Percentiles rank a stretch among this genome's conserved stretches.
These are phyloP conservation scores for Alcedo atthis DNA, from an alignment of 2,797 vertebrate genomes.

Conservation along the genomic window DNA sequence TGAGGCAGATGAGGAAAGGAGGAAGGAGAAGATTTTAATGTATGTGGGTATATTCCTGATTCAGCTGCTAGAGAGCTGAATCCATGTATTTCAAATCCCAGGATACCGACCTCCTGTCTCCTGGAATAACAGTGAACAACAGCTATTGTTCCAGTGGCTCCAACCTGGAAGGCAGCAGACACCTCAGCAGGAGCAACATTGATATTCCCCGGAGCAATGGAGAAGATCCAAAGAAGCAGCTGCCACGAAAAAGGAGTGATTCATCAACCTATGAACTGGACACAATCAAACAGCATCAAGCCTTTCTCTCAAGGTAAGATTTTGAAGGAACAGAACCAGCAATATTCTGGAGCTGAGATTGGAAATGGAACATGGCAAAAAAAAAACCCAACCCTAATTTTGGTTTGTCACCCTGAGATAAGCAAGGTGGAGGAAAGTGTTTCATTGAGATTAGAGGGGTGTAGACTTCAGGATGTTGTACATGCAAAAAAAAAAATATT, in stretches of 20 bases:
- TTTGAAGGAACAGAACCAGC: not conserved
- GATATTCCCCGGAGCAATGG: conserved; percentile 92
- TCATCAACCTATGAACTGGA: conserved; percentile 96
- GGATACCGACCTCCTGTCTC: conserved; percentile 94
- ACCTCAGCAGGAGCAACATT: conserved; percentile 95
- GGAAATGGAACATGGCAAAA: too few species aligned
- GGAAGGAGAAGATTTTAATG: not conserved
- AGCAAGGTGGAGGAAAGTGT: not conserved
- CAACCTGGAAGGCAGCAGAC: conserved; percentile 89
- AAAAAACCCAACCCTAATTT: not conserved
- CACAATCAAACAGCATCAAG: conserved; percentile 96
- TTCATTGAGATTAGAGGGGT: not conserved
- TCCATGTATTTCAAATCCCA: conserved; percentile 61
- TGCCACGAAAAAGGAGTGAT: conserved; percentile 94
- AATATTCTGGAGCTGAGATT: not conserved
- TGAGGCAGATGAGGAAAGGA: not conserved
- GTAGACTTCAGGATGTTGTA: not conserved
- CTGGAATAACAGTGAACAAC: conserved; percentile 88
- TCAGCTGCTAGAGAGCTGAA: not conserved
- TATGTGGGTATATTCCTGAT: not conserved
- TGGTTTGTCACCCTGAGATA: conserved; percentile 8
- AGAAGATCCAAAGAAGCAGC: conserved; percentile 87
- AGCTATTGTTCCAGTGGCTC: conserved; percentile 78
- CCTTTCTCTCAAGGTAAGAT: conserved; percentile 93
- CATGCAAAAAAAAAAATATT: not conserved